Base-by-base conservation (phyloP, 1,140 invertebrate genomes). In the Cryptotermes secundus region DNA sequence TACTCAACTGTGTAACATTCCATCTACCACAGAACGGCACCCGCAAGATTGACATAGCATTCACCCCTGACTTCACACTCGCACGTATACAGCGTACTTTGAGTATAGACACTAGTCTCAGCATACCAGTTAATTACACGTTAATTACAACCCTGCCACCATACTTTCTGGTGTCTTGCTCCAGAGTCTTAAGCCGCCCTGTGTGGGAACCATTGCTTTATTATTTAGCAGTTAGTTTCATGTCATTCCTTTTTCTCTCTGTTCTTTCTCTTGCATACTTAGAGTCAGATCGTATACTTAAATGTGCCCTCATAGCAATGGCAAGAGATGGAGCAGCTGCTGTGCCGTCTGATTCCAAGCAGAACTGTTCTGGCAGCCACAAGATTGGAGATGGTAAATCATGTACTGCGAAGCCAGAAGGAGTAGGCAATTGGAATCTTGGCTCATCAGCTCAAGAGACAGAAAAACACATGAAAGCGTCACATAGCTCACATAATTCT, bases 51-150 rank as follows among this genome's bases (percentile, higher is more conserved):
- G 96, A 98, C 87, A 96, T 99, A 86, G 95, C 96, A 83, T 99
- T 98, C 89, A 96, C 96, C 1, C 95, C 98, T 14, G 98, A 99
- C 91, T 98, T 98, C 88, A 97, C 97, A 7, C 91, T 98, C 84
- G 93, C 96, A 0, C 92, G 94, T 84, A 93, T 97, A 36, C 92
- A 95, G 85, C 92, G 96, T 26, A 89, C 91, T 72, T 91, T 94
- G 42, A 89, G 90, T 86, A 91, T 93, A 86, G 89, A 91, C 10
- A 95, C 93, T 42, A 94, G 93, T 87, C 88, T 94, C 14, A 88
- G 88, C 19, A 86, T 89, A 84, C 88, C 89, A 36, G 92, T 95
- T 42, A 94, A 95, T 87, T 98, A 95, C 88, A 92, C 93, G 19
- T 89, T 99, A 82, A 90, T 95, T 16, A 96, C 96, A 9, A 97